A percentile compares a stretch with the other conserved stretches of the same genome.
Conservation (phyloP, 2,797 vertebrate genomes). For the Pampus argenteus region DNA sequence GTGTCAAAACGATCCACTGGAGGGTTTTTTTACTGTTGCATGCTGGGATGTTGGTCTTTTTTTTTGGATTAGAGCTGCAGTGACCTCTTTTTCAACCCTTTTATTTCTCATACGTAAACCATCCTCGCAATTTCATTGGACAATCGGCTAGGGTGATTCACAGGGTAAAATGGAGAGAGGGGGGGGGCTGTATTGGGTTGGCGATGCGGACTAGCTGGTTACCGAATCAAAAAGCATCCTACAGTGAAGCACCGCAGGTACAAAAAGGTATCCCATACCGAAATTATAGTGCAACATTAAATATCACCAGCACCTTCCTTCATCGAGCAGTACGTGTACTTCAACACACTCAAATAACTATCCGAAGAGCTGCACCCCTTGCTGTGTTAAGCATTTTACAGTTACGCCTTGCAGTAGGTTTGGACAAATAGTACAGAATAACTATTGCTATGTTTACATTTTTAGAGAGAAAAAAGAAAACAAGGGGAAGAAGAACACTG, state of each 20-base stretch:
- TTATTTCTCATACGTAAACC: constrained; percentile 78
- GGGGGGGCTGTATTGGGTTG: constrained; percentile 23
- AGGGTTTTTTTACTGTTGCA: constrained; percentile 60
- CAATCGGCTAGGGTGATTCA: constrained; percentile 72
- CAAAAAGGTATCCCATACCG: constrained; percentile 11
- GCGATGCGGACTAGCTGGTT: constrained; percentile 44
- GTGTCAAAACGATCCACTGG: constrained; percentile 65
- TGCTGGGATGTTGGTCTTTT: constrained; percentile 65
- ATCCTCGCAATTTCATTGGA: constrained; percentile 77
- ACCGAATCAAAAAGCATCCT: constrained; percentile 32
- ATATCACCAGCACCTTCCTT: constrained; percentile 8
- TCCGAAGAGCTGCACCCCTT: background rate
- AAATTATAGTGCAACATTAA: background rate
- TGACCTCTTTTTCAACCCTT: constrained; percentile 88
- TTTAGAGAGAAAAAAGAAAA: constrained; percentile 27
- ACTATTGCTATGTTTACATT: constrained; percentile 43
- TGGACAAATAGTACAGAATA: constrained; percentile 25
- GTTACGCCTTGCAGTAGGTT: constrained; percentile 12
- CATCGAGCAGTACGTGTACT: background rate
- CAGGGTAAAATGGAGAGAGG: constrained; percentile 64
- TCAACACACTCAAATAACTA: constrained; percentile 5
- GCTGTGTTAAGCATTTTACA: constrained; percentile 32
- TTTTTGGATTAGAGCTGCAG: constrained; percentile 70
- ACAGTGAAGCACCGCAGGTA: constrained; percentile 8
- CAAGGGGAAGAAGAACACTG: constrained; percentile 20